Conservation (phyloP, 2,113 vertebrate genomes). For the Syrrhaptes paradoxus region DNA sequence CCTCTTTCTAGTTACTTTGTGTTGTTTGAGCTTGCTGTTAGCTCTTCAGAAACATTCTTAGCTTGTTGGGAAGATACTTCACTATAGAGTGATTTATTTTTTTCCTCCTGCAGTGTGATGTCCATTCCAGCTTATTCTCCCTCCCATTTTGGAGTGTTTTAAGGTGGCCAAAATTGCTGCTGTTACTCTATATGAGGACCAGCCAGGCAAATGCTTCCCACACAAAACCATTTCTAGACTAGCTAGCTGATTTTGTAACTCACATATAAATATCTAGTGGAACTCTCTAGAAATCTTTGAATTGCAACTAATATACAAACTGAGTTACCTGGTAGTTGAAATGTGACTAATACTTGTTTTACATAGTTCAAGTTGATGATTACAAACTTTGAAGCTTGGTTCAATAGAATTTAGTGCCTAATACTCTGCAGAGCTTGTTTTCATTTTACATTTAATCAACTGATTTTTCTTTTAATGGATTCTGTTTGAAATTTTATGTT, state of each 20-base stretch:
- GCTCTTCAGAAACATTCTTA: neutral
- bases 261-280: neutral
- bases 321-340: conserved; percentile 11
- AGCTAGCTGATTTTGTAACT: neutral
- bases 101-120: neutral
- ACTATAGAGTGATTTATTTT: neutral
- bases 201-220: neutral
- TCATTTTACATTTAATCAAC: conserved; percentile 45
- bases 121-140: neutral
- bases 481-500: conserved; percentile 49
- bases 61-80: neutral
- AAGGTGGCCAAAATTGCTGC: neutral
- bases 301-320: neutral
- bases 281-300: neutral
- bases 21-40: neutral
- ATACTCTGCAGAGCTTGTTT: conserved; percentile 3
- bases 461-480: conserved; percentile 43
- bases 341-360: conserved; percentile 24
- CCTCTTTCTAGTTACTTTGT: neutral
- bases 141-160: neutral
- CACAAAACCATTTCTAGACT: neutral
- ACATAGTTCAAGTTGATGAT: conserved; percentile 15
- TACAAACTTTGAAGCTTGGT: conserved; percentile 24
- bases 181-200: neutral
- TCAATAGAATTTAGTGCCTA: conserved; percentile 34